Evolutionary conservation across 1,140 invertebrate species (phyloP), one percentile per base, ranked within the genome.

Genomic region (Drosophila murphyi): DNA sequence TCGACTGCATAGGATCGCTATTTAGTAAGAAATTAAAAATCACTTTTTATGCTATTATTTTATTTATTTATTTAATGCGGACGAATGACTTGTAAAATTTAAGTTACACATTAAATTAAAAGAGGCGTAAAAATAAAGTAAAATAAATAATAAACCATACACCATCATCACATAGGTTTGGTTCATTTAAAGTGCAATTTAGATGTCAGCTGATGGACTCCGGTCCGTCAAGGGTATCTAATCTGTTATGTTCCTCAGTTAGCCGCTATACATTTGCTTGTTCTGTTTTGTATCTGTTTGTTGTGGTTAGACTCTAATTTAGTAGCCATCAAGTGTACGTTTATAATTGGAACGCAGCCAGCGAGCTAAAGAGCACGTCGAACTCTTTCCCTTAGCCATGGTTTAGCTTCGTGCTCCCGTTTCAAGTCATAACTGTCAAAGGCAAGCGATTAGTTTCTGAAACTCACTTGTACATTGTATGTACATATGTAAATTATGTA

Each of bases 281-380:
- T 32, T 34, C 6, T 35, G 8, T 45, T 54, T 34, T 45, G 47
- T 54, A 20, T 54, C 45, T 43, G 63, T 80, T 61, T 83, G 68
- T 76, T 85, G 76, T 80, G 80, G 81, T 77, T 83, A 80, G 69
- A 85, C 77, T 80, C 76, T 85, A 85, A 83, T 85, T 85, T 85
- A 85, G 73, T 83, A 73, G 52, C 77, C 70, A 85, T 85, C 77
- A 83, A 80, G 69, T 80, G 73, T 77, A 83, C 81, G 85, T 80
- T 85, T 85, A 72, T 85, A 85, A 85, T 85, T 85, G 81, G 81
- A 85, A 61, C 70, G 47, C 35, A 73, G 80, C 81, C 81, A 85
- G 54, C 65, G 12, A 72, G 61, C 54, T 20, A 20, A 20, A 20
- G 41, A 20, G 51, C 37, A 47, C 43, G 31, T 62, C 20, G 67